These are phyloP conservation scores for Dendrolimus houi DNA, from an alignment of 2,888 invertebrate species.

Conservation along the genomic window DNA sequence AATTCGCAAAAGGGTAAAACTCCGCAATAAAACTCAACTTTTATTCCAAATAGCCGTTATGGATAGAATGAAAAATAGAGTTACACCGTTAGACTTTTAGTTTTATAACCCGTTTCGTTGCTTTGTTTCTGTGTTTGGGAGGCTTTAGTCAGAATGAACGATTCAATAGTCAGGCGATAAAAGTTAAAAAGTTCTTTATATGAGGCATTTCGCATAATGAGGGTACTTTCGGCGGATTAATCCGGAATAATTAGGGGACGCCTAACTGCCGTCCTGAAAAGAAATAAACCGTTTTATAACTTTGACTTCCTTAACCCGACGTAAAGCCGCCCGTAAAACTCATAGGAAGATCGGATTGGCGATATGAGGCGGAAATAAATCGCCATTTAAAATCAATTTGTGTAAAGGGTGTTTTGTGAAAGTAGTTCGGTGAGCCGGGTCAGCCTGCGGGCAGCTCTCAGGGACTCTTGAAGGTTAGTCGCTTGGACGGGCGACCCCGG, in stretches of 20 bases:
- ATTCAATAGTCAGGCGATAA: constrained; percentile 19
- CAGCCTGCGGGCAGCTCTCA: constrained; percentile 28
- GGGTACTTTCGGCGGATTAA: constrained; percentile 41
- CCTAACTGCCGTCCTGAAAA: constrained; percentile 52
- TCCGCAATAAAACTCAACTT: constrained; percentile 43
- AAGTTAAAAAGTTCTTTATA: constrained; percentile 20
- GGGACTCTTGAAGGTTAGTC: constrained; percentile 23
- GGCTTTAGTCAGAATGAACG: not conserved
- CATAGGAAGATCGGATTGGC: constrained; percentile 70
- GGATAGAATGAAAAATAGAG: constrained; percentile 39
- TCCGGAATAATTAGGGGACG: constrained; percentile 55
- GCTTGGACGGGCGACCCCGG: constrained; percentile 9
- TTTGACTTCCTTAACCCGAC: constrained; percentile 66
- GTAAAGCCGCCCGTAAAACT: constrained; percentile 71
- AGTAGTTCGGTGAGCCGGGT: constrained; percentile 53
- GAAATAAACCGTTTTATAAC: constrained; percentile 74
- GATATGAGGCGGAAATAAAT: constrained; percentile 76
- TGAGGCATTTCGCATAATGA: constrained; percentile 26
- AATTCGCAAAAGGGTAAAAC: constrained; percentile 71
- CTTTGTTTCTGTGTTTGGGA: constrained; percentile 1
- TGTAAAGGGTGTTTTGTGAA: constrained; percentile 62
- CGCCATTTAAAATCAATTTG: constrained; percentile 77
- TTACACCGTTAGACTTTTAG: constrained; percentile 38
- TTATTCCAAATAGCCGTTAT: constrained; percentile 56
- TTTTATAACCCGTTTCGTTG: constrained; percentile 44